Evolutionary conservation across 2,888 invertebrate genomes (phyloP), one percentile per base, ranked within the genome.

Genomic region (Creontiades dilutus): DNA sequence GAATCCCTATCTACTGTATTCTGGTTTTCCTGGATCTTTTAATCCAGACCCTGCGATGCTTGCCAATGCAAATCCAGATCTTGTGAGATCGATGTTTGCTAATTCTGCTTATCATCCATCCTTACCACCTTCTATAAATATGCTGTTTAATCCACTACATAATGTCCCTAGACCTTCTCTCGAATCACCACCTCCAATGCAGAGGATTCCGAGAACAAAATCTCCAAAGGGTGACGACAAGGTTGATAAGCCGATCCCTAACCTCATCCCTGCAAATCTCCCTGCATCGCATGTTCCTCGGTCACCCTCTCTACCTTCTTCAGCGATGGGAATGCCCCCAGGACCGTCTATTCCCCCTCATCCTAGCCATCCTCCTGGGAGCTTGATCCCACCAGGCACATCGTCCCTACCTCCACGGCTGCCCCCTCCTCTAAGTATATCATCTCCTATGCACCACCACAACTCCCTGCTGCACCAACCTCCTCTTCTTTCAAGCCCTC

Each of bases 51-150:
- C 90, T n/a, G 48, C 88, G 12, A 85, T 91, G 89, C 86, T 91
- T 27, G 88, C 78, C 37, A 88, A 78, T 55, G 88, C 88, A 11
- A 68, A 90, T 80, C 90, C 91, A 28, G 91, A 92, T 86, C 90
- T 92, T 12, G 91, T 92, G 7, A 90, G 92, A 89, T 92, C 92
- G 12, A 92, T 92, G 92, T 92, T 92, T 48, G 91, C 92, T 14
- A 90, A 91, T n/a, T 86, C 91, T 23, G 91, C 91, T 47, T 92
- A 91, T 90, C 92, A 92, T 80, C 91, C 92, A 68, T 91, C 92
- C 19, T 89, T 92, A 28, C 92, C 92, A 12, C 92, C 92, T 19
- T 91, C 92, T 0, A 91, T 92, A 28, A 92, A 92, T 86, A 92
- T 92, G 91, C 90, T 92, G n/a, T 92, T 92, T 68, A 92, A 92